Conservation (phyloP, 35 echinoderm and acorn worm genomes). For the Apostichopus californicus region DNA sequence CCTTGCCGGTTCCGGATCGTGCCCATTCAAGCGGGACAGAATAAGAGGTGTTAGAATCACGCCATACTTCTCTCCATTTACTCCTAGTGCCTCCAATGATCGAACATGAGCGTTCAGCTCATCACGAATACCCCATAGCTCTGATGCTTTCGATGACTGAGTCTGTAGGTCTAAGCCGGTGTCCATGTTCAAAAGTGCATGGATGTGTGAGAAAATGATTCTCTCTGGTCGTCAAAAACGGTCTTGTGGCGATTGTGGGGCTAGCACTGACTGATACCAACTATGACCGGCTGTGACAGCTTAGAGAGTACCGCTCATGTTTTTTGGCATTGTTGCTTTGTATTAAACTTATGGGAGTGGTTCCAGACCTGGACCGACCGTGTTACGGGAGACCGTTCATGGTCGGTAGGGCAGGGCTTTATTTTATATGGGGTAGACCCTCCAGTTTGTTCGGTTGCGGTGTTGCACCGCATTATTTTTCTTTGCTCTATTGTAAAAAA, state of each 20-base stretch:
- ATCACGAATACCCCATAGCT: conserved; percentile 18
- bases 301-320: too few species aligned
- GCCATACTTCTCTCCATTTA: conserved; percentile 37
- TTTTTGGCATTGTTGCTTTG: too few species aligned
- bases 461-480: too few species aligned
- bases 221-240: conserved; percentile 23
- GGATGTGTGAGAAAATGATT: conserved; percentile 28
- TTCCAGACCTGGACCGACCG: too few species aligned
- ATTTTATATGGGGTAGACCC: too few species aligned
- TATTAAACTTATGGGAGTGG: too few species aligned
- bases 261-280: too few species aligned
- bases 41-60: conserved; percentile 45
- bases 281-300: too few species aligned
- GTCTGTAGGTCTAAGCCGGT: conserved; percentile 4
- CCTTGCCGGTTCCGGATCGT: conserved; percentile 16
- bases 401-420: too few species aligned
- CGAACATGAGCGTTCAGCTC: conserved; percentile 33
- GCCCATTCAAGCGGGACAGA: conserved; percentile 17
- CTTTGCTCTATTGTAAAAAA: too few species aligned
- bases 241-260: conserved; percentile 23
- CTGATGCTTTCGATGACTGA: conserved; percentile 29
- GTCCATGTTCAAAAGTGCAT: conserved; percentile 27
- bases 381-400: too few species aligned
- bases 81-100: conserved; percentile 51
- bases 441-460: too few species aligned